Base-by-base conservation (phyloP, 92 coral and sea anemone genomes). In the Isaurus tuberculatus region DNA sequence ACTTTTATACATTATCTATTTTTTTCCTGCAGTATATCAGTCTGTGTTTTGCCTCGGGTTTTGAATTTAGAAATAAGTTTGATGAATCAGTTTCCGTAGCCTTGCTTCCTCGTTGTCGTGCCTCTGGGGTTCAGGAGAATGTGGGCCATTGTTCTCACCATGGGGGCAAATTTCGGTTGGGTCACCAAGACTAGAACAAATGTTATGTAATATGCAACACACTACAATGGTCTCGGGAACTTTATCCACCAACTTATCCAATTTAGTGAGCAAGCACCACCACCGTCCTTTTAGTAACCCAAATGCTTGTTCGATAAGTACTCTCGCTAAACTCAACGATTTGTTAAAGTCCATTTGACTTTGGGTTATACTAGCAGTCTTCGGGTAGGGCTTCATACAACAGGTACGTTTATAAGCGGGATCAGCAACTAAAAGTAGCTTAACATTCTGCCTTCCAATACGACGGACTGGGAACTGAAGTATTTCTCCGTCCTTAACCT, bases 221-320 rank as follows among this genome's bases (percentile, higher is more conserved):
- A 73, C 40, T 40, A 42, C 75, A 67, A 85, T 75, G 29, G 88
- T 63, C 22, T 43, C 48, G 22, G 78, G 61, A 40, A 85, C 83
- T 44, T 85, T 85, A 33, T 85, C 84, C 83, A 75, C 71, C 13
- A 71, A 85, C 42, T 77, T 84, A 25, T 77, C 84, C 0, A 77
- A 61, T 34, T 77, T 85, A 65, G 28, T 65, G 33, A 73, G 29
- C 25, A 74, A 44, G 36, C 87, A 84, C 44, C 80, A 29, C 83
- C 74, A 84, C 51, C 84, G 69, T 73, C 83, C 84, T 43, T 85
- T 85, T n/a, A 85, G 30, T 77, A 17, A 84, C 78, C 89, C 89
- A 86, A 2, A 66, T n/a, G n/a, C n/a, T n/a, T 51, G 4, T 84
- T 85, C 88, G 8, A 85, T 55, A 66, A 85, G 78, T 16, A 85